Evolutionary conservation across 2,113 vertebrate genomes (phyloP).

Genomic region (Synchiropus splendidus): DNA sequence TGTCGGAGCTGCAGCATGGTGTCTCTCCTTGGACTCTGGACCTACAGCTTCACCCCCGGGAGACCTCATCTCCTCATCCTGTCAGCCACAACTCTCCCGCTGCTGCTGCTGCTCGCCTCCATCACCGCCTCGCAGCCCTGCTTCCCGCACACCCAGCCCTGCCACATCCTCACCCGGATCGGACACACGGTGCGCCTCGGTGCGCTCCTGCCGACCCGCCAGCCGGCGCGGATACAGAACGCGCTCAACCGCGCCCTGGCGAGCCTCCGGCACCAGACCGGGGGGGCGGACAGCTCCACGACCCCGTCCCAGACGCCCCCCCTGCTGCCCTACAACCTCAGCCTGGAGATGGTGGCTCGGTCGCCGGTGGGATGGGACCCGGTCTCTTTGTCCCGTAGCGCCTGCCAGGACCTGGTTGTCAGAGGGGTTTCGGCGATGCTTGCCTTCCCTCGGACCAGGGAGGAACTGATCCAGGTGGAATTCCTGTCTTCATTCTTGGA

Average conservation of each 20-base stretch:
- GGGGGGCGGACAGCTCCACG: slow-evolving; percentile 37
- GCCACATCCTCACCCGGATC: slow-evolving; percentile 70
- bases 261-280: slow-evolving; percentile 63
- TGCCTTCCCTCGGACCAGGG: slow-evolving; percentile 79
- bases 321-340: slow-evolving; percentile 75
- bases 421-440: slow-evolving; percentile 78
- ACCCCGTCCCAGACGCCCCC: slow-evolving; percentile 42
- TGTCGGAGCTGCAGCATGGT: slow-evolving; percentile 63
- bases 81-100: slow-evolving; percentile 5
- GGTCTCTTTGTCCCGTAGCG: slow-evolving; percentile 72
- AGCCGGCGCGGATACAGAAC: slow-evolving; percentile 69
- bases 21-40: slow-evolving; percentile 60
- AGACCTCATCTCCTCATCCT: slow-evolving; percentile 44
- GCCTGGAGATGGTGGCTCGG: slow-evolving; percentile 73
- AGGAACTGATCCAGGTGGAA: slow-evolving; percentile 84
- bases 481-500: slow-evolving; percentile 82
- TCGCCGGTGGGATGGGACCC: slow-evolving; percentile 70
- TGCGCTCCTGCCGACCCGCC: slow-evolving; percentile 69
- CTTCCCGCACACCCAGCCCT: slow-evolving; percentile 69
- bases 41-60: slow-evolving; percentile 51
- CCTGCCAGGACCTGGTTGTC: slow-evolving; percentile 75
- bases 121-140: slow-evolving; percentile 55
- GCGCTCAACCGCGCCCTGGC: slow-evolving; percentile 71
- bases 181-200: slow-evolving; percentile 78
- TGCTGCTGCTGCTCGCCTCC: slow-evolving; percentile 43